Conservation (phyloP, 2,888 invertebrate species). For the Netelia virgata region DNA sequence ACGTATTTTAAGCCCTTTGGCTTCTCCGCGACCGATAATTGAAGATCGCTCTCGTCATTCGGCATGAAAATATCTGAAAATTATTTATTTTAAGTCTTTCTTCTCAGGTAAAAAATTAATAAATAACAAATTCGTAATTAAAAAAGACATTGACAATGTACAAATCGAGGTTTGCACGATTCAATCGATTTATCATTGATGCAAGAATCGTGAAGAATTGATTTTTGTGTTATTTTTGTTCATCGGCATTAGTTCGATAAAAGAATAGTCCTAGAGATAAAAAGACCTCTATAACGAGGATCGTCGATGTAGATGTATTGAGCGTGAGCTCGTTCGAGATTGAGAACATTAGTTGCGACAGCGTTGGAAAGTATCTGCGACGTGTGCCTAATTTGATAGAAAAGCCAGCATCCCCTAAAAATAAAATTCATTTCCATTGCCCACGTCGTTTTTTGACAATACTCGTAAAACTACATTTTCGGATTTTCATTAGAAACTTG, state of each 20-base stretch:
- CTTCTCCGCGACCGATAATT: constrained; percentile 71
- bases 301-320: constrained; percentile 87
- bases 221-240: too few relatives aligned
- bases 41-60: constrained; percentile 72
- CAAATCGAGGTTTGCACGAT: too few relatives aligned
- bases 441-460: background rate
- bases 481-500: background rate
- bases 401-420: constrained; percentile 80
- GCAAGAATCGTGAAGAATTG: too few relatives aligned
- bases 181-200: too few relatives aligned
- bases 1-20: constrained; percentile 72
- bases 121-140: background rate
- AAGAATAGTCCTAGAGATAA: background rate
- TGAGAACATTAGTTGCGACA: constrained; percentile 83
- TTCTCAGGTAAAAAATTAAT: background rate
- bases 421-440: constrained; percentile 42
- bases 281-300: constrained; percentile 82
- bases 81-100: constrained; percentile 20
- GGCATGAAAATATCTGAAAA: constrained; percentile 54
- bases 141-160: background rate
- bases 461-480: constrained; percentile 5
- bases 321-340: constrained; percentile 83
- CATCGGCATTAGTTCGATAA: too few relatives aligned
- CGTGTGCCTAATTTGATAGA: constrained; percentile 80
- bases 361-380: constrained; percentile 82